These are phyloP conservation scores for Drosophila nigricruria DNA, from an alignment of 2,888 invertebrate genomes.

Conservation along the genomic window DNA sequence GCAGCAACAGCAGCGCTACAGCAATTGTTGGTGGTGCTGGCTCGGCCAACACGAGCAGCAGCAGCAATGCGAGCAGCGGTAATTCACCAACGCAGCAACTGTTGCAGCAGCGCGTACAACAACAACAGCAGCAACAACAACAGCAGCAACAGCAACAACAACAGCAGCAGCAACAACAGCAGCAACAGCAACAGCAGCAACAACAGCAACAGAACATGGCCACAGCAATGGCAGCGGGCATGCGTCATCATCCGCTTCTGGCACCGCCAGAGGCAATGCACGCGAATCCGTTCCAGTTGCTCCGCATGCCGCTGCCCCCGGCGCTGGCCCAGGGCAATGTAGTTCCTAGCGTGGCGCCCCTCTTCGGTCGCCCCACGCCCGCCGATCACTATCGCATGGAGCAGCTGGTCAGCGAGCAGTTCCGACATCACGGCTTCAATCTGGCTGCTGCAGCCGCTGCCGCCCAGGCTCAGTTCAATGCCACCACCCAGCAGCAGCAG, in stretches of 20 bases:
- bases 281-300: constrained; percentile 90
- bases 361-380: constrained; percentile 92
- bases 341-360: constrained; percentile 89
- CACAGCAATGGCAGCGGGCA: constrained; percentile 86
- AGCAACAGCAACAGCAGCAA: constrained; percentile 68
- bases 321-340: constrained; percentile 89
- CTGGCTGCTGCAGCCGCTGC: constrained; percentile 91
- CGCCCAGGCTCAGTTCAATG: constrained; percentile 87
- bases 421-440: constrained; percentile 92
- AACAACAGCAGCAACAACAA: constrained; percentile 65
- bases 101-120: constrained; percentile 85
- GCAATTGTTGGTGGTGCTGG: constrained; percentile 38
- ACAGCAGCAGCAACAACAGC: constrained; percentile 60
- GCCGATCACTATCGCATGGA: constrained; percentile 94
- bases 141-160: constrained; percentile 64
- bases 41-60: constrained; percentile 57
- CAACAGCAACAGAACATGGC: constrained; percentile 72
- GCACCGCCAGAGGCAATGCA: constrained; percentile 91
- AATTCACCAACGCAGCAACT: constrained; percentile 73
- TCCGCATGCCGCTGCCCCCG: constrained; percentile 92
- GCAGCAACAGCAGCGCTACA: constrained; percentile 40
- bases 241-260: constrained; percentile 89
- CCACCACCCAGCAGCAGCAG: constrained; percentile 82
- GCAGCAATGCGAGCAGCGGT: constrained; percentile 46
- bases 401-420: constrained; percentile 93